Percentiles rank a stretch among this genome's conserved stretches.
Evolutionary conservation across 2,113 vertebrate species (phyloP).

Genomic region (Helogale parvula): DNA sequence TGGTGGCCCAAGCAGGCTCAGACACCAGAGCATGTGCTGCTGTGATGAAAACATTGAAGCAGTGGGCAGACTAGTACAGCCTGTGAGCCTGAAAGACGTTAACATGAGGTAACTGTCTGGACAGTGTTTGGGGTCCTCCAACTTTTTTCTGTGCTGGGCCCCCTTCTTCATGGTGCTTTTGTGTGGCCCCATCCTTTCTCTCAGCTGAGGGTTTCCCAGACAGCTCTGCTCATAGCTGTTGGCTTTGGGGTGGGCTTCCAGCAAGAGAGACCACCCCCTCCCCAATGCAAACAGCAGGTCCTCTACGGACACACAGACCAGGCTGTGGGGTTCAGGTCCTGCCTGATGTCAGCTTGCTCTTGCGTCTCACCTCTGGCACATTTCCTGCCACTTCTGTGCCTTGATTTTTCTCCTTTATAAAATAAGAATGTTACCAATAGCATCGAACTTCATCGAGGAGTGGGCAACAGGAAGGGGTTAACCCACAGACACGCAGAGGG

Average conservation of each 20-base stretch:
- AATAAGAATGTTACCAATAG: not conserved
- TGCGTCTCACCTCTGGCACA: not conserved
- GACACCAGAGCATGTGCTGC: accelerated
- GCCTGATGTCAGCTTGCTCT: not conserved
- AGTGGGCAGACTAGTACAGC: accelerated
- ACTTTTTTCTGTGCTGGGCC: not conserved
- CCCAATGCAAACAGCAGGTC: too few relatives aligned
- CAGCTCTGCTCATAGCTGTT: too few relatives aligned
- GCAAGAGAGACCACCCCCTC: not conserved
- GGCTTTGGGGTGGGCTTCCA: not conserved
- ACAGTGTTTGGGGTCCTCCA: not conserved
- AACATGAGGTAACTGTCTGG: accelerated
- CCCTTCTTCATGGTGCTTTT: not conserved
- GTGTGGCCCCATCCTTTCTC: not conserved
- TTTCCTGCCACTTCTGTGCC: not conserved
- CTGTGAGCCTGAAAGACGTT: too few relatives aligned
- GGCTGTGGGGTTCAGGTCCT: not conserved
- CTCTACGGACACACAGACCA: not conserved
- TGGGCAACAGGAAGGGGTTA: not conserved
- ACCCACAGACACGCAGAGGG: not conserved
- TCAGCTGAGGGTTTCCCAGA: not conserved
- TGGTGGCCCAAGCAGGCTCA: not conserved
- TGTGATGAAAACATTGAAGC: not conserved
- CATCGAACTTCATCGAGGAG: too few relatives aligned
- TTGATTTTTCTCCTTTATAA: not conserved